Evolutionary conservation across 92 coral and sea anemone species (phyloP).

Genomic region (Palythoa caribaeorum): DNA sequence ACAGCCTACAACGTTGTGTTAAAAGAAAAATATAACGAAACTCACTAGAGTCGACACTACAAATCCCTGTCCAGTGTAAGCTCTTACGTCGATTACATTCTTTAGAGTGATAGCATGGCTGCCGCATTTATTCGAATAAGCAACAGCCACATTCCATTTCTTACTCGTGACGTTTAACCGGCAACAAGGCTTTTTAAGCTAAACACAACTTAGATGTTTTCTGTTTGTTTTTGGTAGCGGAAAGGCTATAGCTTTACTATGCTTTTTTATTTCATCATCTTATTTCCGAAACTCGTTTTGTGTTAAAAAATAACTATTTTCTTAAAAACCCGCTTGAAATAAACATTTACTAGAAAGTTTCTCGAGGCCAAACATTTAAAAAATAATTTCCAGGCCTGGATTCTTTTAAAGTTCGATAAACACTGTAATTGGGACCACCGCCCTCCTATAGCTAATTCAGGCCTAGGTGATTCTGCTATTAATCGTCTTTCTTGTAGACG

Average conservation of each 20-base stretch:
- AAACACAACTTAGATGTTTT: not conserved
- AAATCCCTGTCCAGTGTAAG: not conserved
- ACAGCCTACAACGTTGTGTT: not conserved
- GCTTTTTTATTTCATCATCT: not conserved
- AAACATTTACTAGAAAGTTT: not conserved
- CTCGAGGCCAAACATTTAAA: not conserved
- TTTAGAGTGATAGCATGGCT: not conserved
- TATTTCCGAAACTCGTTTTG: not conserved
- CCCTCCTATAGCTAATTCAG: not conserved
- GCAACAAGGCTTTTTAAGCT: not conserved
- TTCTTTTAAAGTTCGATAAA: not conserved
- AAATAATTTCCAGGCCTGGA: not conserved
- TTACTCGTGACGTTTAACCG: not conserved
- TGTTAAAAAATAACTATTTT: not conserved
- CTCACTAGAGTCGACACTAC: not conserved
- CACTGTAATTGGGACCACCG: not conserved
- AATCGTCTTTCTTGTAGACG: not conserved
- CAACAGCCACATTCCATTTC: not conserved
- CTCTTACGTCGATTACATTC: not conserved
- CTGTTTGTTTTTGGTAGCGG: not conserved
- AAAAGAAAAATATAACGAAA: not conserved
- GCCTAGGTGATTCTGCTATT: not conserved
- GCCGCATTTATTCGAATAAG: not conserved
- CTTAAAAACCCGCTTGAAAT: not conserved
- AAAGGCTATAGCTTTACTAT: not conserved